Conservation (phyloP, 1,140 invertebrate genomes). For the Drosophila rhopaloa region DNA sequence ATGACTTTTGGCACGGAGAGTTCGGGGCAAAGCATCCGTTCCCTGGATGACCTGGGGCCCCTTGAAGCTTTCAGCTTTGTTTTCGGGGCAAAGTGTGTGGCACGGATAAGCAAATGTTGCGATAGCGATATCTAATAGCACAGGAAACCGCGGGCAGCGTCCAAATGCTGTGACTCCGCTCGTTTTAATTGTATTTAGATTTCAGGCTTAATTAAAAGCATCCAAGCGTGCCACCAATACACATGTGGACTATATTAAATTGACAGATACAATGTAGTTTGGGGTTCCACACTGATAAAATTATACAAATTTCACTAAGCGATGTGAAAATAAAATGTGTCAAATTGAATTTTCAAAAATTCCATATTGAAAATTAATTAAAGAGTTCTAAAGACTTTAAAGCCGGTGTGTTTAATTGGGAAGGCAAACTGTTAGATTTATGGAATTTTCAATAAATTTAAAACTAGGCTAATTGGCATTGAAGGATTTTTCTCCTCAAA, state of each 20-base stretch:
- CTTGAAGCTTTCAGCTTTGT: constrained; percentile 7
- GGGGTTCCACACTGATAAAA: not conserved
- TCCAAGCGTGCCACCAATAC: not conserved
- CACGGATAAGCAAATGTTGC: constrained; percentile 40
- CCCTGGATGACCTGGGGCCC: constrained; percentile 14
- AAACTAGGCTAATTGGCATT: too few relatives aligned
- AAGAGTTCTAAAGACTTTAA: too few relatives aligned
- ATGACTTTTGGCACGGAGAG: constrained; percentile 57
- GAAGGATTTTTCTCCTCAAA: too few relatives aligned
- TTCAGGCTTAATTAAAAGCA: constrained; percentile 64
- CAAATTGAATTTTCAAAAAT: not conserved
- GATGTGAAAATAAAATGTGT: not conserved
- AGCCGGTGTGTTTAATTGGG: too few relatives aligned
- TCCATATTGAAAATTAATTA: too few relatives aligned
- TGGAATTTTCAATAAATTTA: too few relatives aligned
- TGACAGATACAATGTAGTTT: constrained; percentile 1
- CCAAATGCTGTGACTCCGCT: constrained; percentile 10
- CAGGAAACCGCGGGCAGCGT: constrained; percentile 38
- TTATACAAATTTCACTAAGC: too few relatives aligned
- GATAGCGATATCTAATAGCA: constrained; percentile 54
- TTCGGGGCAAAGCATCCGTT: not conserved
- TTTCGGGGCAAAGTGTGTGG: not conserved
- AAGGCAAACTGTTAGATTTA: too few relatives aligned
- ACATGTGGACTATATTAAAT: not conserved
- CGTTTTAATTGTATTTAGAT: constrained; percentile 70